Conservation (phyloP, 2,888 invertebrate genomes). For the Alsophila aescularia region DNA sequence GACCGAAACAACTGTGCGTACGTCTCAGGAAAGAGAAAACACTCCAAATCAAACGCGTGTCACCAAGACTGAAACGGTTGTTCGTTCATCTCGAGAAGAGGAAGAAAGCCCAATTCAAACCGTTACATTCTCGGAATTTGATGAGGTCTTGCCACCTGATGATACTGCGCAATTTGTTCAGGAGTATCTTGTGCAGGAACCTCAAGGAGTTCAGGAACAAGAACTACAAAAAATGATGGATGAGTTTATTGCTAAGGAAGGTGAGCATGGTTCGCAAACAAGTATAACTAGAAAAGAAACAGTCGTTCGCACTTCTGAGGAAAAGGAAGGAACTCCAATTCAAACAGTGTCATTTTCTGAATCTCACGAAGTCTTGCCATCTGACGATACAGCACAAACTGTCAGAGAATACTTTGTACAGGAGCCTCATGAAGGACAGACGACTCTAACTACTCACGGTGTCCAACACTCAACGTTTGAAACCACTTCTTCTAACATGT, state of each 20-base stretch:
- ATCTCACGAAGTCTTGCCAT: conserved; percentile 44
- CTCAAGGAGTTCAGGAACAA: conserved; percentile 42
- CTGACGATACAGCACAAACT: conserved; percentile 31
- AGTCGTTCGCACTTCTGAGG: conserved; percentile 31
- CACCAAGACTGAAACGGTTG: conserved; percentile 20
- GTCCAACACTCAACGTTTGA: conserved; percentile 53
- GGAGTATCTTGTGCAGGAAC: conserved; percentile 57
- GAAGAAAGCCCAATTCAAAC: conserved; percentile 47
- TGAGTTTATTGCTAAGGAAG: conserved; percentile 15
- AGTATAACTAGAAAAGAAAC: conserved; percentile 18
- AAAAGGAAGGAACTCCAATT: conserved; percentile 47
- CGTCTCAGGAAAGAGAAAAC: conserved; percentile 19
- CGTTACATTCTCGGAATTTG: conserved; percentile 46
- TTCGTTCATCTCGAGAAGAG: conserved; percentile 38
- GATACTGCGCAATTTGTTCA: conserved; percentile 30
- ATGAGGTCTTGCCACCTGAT: conserved; percentile 42
- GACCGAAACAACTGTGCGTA: conserved; percentile 21
- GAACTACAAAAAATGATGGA: conserved; percentile 26
- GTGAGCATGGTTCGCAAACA: conserved; percentile 5
- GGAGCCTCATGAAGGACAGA: conserved; percentile 54
- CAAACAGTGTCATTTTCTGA: conserved; percentile 47
- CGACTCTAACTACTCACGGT: conserved; percentile 46
- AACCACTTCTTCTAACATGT: conserved; percentile 57
- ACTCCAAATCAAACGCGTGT: conserved; percentile 9
- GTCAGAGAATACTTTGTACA: conserved; percentile 51